Conservation (phyloP, 1,140 invertebrate species). For the Uloborus diversus region DNA sequence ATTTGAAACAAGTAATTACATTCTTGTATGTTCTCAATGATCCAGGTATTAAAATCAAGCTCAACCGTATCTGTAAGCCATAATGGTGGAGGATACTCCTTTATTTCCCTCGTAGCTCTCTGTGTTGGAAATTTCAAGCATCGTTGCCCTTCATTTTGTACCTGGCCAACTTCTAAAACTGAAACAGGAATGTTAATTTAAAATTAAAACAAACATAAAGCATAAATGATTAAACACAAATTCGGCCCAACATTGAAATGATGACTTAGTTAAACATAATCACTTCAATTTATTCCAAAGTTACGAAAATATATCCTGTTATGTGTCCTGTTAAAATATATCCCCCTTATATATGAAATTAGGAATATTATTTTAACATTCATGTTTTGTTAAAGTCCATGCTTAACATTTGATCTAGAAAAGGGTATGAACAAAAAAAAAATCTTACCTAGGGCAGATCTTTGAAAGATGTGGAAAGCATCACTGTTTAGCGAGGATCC, state of each 20-base stretch:
- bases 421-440: neutral
- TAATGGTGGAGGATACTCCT: neutral
- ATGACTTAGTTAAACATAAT: too few species aligned
- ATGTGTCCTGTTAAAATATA: too few species aligned
- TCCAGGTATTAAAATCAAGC: conserved; percentile 52
- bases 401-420: too few species aligned
- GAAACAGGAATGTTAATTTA: neutral
- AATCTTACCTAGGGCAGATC: conserved; percentile 41
- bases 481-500: conserved; percentile 9
- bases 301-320: too few species aligned
- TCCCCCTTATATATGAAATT: too few species aligned
- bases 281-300: too few species aligned
- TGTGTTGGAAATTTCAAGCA: conserved; percentile 40
- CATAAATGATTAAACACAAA: neutral
- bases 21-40: conserved; percentile 43
- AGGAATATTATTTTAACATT: neutral
- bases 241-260: neutral
- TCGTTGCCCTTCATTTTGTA: conserved; percentile 51
- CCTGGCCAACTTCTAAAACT: conserved; percentile 49
- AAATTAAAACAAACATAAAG: neutral
- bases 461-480: conserved; percentile 42
- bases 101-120: conserved; percentile 15
- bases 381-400: too few species aligned
- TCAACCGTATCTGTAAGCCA: conserved; percentile 54
- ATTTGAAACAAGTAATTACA: too few species aligned